These are phyloP conservation scores for Cossypha polioptera DNA, from an alignment of 2,797 vertebrate species.

Conservation along the genomic window DNA sequence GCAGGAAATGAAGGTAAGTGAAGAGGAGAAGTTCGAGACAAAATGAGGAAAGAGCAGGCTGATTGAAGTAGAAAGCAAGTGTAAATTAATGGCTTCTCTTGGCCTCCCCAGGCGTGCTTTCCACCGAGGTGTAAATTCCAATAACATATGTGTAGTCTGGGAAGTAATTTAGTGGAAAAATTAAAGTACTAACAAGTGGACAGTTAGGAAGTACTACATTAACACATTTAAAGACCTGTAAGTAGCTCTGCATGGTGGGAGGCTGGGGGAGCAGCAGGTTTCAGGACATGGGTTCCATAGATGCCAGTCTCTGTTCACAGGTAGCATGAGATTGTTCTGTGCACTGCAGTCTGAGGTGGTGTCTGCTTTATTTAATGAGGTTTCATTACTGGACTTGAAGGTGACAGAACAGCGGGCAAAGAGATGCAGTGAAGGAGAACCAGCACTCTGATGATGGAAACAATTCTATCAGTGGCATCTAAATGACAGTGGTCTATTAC, in stretches of 20 bases:
- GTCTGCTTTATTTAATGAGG: background rate
- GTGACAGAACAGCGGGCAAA: background rate
- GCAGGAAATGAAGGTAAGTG: background rate
- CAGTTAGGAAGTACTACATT: background rate
- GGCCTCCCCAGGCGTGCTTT: background rate
- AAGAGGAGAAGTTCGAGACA: background rate
- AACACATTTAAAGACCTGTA: background rate
- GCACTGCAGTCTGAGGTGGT: background rate
- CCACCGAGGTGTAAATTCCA: background rate
- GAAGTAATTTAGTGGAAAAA: background rate
- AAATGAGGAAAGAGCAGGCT: background rate
- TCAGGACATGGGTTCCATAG: rapidly evolving
- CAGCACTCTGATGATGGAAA: background rate
- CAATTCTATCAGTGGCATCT: background rate
- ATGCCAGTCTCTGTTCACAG: background rate
- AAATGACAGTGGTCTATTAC: background rate
- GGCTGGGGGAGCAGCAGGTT: background rate
- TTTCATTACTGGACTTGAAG: background rate
- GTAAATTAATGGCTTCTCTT: background rate
- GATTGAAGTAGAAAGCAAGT: background rate
- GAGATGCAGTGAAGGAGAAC: background rate
- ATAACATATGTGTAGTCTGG: background rate
- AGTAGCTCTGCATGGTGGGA: background rate
- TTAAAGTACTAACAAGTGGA: background rate
- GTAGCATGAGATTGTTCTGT: background rate